These are phyloP conservation scores for Micronisus gabar DNA, from an alignment of 2,113 vertebrate genomes.

Conservation along the genomic window DNA sequence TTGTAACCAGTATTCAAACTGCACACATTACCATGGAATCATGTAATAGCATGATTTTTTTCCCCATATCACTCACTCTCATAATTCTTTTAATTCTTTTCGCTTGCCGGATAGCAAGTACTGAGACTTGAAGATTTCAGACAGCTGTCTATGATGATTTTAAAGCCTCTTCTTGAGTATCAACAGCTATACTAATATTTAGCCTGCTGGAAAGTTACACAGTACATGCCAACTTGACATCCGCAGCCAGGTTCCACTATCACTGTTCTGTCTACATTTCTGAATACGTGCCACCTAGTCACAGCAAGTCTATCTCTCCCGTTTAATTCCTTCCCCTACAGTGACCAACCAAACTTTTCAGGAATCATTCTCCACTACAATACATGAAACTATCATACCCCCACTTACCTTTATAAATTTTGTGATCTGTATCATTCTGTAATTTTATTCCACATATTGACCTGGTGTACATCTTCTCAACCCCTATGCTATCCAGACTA, in stretches of 20 bases:
- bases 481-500: not conserved
- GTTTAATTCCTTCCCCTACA: not conserved
- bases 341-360: not conserved
- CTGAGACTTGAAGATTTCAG: not conserved
- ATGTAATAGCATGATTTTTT: not conserved
- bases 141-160: not conserved
- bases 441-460: not conserved
- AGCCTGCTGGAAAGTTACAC: not conserved
- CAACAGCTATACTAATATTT: not conserved
- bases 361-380: not conserved
- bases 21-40: not conserved
- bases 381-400: not conserved
- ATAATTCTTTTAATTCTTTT: not conserved
- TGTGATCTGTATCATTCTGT: not conserved
- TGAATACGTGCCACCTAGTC: not conserved
- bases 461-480: not conserved
- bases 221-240: not conserved
- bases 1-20: not conserved
- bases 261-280: not conserved
- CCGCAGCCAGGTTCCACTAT: not conserved
- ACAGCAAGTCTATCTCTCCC: not conserved
- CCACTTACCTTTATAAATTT: not conserved
- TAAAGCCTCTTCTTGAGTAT: not conserved
- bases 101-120: not conserved
- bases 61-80: not conserved